A percentile compares a stretch with the other conserved stretches of the same genome.
These are phyloP conservation scores for Etia nguti DNA, from an alignment of 2,113 vertebrate species.

Conservation along the genomic window DNA sequence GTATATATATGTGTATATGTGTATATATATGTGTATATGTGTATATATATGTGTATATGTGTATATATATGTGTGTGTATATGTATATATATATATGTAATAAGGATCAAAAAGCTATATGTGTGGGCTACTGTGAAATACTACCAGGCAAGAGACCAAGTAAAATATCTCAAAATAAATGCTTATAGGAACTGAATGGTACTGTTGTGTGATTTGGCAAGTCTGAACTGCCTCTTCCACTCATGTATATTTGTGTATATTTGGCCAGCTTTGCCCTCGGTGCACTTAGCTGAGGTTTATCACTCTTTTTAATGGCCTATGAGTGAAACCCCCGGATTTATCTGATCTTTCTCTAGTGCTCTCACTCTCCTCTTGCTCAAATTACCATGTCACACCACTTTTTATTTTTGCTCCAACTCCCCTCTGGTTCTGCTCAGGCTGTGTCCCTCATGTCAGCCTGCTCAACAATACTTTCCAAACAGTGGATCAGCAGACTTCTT, in stretches of 20 bases:
- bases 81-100: no score
- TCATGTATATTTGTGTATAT: constrained; percentile 7
- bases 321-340: neutral
- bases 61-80: no score
- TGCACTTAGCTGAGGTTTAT: neutral
- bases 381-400: neutral
- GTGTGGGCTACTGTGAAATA: neutral
- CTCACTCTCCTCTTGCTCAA: neutral
- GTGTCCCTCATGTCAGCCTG: neutral
- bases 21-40: no score
- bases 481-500: neutral
- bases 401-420: neutral
- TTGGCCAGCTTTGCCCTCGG: neutral
- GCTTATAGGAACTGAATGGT: neutral
- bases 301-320: constrained; percentile 5
- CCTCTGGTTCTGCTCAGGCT: neutral
- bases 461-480: neutral
- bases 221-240: neutral
- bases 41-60: no score
- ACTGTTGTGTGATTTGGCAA: constrained; percentile 1
- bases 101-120: neutral
- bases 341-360: neutral
- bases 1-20: no score
- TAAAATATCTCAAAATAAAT: constrained; percentile 12
- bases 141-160: neutral